Conservation (phyloP, 1,140 invertebrate species). For the Magallana angulata region DNA sequence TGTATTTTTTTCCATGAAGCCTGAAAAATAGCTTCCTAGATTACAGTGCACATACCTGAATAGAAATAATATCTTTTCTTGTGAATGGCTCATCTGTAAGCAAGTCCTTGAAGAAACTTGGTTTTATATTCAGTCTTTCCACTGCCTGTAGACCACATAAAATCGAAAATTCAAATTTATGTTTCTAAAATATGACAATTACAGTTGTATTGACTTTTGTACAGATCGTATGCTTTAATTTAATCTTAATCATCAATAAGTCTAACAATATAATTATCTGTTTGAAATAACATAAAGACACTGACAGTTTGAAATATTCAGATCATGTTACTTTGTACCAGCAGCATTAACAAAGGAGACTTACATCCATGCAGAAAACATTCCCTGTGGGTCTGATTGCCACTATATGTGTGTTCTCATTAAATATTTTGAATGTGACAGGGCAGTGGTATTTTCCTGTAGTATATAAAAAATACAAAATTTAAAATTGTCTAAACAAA, state of each 20-base stretch:
- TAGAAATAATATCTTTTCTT: conserved; percentile 94
- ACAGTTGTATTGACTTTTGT: too few relatives aligned
- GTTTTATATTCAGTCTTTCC: conserved; percentile 97
- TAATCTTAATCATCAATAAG: too few relatives aligned
- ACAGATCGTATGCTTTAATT: not conserved
- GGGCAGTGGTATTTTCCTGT: conserved; percentile 92
- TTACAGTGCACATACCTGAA: conserved; percentile 81
- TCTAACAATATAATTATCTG: too few relatives aligned
- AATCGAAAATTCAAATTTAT: not conserved
- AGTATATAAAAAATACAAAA: conserved; percentile 39
- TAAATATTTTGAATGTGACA: conserved; percentile 96
- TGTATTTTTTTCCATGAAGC: too few relatives aligned
- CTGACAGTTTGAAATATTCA: too few relatives aligned
- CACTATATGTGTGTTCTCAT: conserved; percentile 97
- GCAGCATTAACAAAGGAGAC: not conserved
- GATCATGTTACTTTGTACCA: too few relatives aligned
- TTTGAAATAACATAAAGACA: too few relatives aligned
- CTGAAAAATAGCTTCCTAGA: too few relatives aligned
- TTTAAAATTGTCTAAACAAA: not conserved
- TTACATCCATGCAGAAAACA: conserved; percentile 94
- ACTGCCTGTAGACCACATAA: conserved; percentile 85
- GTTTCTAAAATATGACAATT: too few relatives aligned
- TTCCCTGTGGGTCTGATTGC: conserved; percentile 95
- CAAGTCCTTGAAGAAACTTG: conserved; percentile 96
- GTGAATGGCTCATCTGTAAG: conserved; percentile 93